phyloP scores from a whole-genome alignment of 2,113 vertebrate species.

The Nothobranchius kuhntae region DNA sequence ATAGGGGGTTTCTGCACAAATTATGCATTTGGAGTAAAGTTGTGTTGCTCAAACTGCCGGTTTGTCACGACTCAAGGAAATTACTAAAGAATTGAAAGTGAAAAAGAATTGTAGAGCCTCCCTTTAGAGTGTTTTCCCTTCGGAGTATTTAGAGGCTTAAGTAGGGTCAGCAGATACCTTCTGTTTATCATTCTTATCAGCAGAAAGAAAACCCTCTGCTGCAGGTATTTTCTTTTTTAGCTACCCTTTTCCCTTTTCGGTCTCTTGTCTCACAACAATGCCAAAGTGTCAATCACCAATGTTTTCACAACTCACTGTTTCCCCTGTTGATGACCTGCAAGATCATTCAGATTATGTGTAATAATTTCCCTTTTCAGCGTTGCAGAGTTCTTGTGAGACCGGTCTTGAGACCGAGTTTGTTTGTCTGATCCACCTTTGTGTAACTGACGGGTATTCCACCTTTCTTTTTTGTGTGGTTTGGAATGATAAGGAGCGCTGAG shows the following conservation, averaged over 20 bases:
- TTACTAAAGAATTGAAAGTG: neutral
- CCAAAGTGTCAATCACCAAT: constrained; percentile 27
- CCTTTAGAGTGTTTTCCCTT: neutral
- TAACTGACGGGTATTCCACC: neutral
- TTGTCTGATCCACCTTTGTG: neutral
- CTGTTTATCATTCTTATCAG: constrained; percentile 29
- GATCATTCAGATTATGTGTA: constrained; percentile 6
- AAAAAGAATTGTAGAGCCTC: neutral
- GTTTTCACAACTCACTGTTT: constrained; percentile 36
- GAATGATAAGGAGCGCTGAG: constrained; percentile 20
- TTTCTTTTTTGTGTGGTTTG: constrained; percentile 2
- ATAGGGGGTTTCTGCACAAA: neutral
- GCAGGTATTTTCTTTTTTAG: constrained; percentile 32
- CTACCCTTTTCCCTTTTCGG: constrained; percentile 16
- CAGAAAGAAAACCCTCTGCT: constrained; percentile 19
- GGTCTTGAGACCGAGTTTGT: constrained; percentile 6
- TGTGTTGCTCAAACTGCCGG: neutral
- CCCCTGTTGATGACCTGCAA: constrained; percentile 18
- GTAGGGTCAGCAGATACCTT: constrained; percentile 14
- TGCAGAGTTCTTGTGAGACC: neutral
- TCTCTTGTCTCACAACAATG: neutral
- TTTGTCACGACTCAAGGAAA: neutral
- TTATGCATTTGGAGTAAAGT: too few species aligned
- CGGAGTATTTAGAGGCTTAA: neutral
- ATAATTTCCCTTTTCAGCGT: neutral